phyloP scores from a whole-genome alignment of 2,888 invertebrate species.

The Polyploca ridens region DNA sequence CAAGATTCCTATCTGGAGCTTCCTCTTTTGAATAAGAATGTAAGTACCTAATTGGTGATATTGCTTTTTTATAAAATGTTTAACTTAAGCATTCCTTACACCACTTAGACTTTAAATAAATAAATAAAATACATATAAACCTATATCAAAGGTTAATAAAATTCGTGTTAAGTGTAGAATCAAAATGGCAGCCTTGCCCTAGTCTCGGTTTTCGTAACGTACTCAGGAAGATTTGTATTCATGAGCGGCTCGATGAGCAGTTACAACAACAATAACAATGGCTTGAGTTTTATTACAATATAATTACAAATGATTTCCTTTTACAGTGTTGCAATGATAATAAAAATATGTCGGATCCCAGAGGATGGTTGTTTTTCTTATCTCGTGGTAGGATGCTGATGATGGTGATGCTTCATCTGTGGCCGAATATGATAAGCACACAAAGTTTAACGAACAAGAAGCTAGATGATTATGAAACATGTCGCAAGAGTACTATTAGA shows the following conservation, averaged over 20 bases:
- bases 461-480: no score
- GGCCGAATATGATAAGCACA: no score
- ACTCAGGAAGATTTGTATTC: constrained; percentile 43
- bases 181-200: constrained; percentile 49
- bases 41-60: no score
- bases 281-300: constrained; percentile 31
- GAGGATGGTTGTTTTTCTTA: not conserved
- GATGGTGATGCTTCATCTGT: no score
- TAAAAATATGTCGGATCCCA: not conserved
- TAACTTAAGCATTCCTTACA: no score
- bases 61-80: no score
- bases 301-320: constrained; percentile 32
- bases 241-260: constrained; percentile 21
- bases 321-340: constrained; percentile 7
- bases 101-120: not conserved
- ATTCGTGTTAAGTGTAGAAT: not conserved
- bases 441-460: no score
- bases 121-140: not conserved
- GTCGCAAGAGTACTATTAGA: no score
- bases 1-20: no score
- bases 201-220: constrained; percentile 40
- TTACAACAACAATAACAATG: constrained; percentile 44
- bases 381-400: no score
- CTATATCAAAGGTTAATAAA: not conserved
- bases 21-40: no score